phyloP scores from a whole-genome alignment of 2,888 invertebrate species.

The Gari tellinella region DNA sequence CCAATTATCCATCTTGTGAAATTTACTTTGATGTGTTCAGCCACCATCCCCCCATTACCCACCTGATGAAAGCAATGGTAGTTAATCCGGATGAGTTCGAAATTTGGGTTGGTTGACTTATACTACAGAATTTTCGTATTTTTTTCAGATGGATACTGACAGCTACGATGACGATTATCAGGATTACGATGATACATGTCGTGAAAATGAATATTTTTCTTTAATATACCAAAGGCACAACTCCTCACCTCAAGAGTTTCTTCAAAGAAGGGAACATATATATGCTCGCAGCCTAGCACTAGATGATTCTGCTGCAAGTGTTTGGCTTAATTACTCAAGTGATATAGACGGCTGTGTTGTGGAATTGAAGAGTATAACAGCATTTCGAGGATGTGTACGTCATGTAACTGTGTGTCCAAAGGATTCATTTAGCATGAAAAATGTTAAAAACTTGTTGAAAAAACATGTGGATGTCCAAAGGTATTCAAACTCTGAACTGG shows the following conservation, averaged over 20 bases:
- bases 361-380: slow-evolving; percentile 11
- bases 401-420: slow-evolving; percentile 22
- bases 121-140: no score
- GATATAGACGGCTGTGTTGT: slow-evolving; percentile 37
- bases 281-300: slow-evolving; percentile 14
- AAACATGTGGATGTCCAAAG: slow-evolving; percentile 32
- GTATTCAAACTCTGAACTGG: slow-evolving; percentile 23
- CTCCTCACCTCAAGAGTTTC: slow-evolving; percentile 1
- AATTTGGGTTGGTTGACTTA: no score
- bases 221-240: slow-evolving; percentile 6
- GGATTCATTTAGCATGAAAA: not conserved
- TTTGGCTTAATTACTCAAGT: slow-evolving; percentile 7
- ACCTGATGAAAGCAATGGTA: no score
- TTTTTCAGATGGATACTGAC: no score
- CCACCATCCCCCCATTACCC: no score
- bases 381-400: slow-evolving; percentile 11
- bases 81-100: no score
- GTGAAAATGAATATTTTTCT: slow-evolving; percentile 15
- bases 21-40: no score
- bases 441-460: slow-evolving; percentile 26
- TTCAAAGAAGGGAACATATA: slow-evolving; percentile 10
- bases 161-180: no score
- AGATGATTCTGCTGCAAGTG: slow-evolving; percentile 2
- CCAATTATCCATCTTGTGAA: no score
- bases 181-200: no score